These are phyloP conservation scores for Papilio glaucus DNA, from an alignment of 1,140 invertebrate genomes.

Conservation along the genomic window DNA sequence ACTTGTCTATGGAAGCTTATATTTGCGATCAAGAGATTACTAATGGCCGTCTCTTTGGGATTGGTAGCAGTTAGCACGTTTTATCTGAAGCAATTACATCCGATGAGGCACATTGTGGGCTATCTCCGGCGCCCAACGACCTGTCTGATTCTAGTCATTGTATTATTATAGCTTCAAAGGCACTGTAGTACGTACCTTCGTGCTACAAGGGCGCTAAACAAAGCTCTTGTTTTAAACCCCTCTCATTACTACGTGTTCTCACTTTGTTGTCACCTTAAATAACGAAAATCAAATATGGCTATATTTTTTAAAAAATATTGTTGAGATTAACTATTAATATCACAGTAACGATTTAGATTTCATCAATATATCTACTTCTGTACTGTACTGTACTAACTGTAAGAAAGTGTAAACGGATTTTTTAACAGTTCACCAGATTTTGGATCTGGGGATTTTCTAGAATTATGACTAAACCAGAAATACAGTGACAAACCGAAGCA, in stretches of 20 bases:
- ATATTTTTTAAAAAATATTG: too few species aligned
- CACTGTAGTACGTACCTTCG: too few species aligned
- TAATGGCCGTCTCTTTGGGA: not conserved
- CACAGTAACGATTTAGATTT: too few species aligned
- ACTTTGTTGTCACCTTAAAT: not conserved
- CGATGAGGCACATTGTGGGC: not conserved
- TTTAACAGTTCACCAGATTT: too few species aligned
- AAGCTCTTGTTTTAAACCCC: conserved; percentile 20
- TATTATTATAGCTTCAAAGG: not conserved
- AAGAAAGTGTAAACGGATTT: too few species aligned
- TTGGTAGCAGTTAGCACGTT: not conserved
- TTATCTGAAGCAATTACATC: conserved; percentile 28
- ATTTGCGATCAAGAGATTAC: not conserved
- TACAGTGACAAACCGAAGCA: too few species aligned
- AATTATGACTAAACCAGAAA: too few species aligned
- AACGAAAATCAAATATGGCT: too few species aligned
- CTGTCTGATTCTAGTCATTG: not conserved
- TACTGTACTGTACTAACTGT: too few species aligned
- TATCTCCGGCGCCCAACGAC: conserved; percentile 23
- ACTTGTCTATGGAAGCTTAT: not conserved
- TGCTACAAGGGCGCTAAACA: conserved; percentile 5
- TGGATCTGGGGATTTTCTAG: too few species aligned
- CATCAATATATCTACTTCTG: too few species aligned
- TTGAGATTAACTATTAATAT: too few species aligned
- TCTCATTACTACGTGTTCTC: conserved; percentile 11